Evolutionary conservation across 2,888 invertebrate species (phyloP), one percentile per base, ranked within the genome.

Genomic region (Priapulus caudatus): DNA sequence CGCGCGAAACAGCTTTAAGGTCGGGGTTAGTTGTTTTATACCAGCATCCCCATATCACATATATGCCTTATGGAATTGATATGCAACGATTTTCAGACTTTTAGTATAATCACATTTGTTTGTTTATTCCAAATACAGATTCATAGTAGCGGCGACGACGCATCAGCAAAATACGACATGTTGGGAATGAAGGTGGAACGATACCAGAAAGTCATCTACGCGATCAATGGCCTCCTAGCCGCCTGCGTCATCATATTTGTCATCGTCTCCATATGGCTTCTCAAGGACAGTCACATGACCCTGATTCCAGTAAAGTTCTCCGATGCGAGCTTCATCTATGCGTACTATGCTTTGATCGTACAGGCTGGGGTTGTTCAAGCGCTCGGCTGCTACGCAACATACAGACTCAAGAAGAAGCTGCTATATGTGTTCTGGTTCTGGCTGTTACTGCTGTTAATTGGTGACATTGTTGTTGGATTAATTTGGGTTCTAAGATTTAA

Each of bases 191-290:
- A 33, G n/a, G n/a, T 33, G 33, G 10, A 33, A 10, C 33, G 33
- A 33, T 71, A 71, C 63, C 65, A 86, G 75, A 81, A 87, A 73
- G 87, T 87, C 87, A 87, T 88, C 72, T 87, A 87, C 79, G 84
- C 86, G 72, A 87, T 86, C 81, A 87, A 87, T 78, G 82, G 84
- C 74, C 86, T 85, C 66, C 78, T 88, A 72, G 77, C 87, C 73
- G 80, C 85, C 65, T 84, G 84, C 69, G 84, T 86, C 68, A 75
- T 86, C 61, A 83, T 84, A 56, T 85, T 86, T 71, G 80, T 82
- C 66, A 81, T 82, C 60, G 83, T 84, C 61, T 84, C 84, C 60
- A 81, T 69, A 44, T 69, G 69, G 59, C 66, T 72, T 56, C 63
- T 73, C 24, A 66, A 63, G 72, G 72, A 73, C 59, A 64, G 65